phyloP scores from a whole-genome alignment of 1,140 invertebrate species.

The Drosophila bocki region DNA sequence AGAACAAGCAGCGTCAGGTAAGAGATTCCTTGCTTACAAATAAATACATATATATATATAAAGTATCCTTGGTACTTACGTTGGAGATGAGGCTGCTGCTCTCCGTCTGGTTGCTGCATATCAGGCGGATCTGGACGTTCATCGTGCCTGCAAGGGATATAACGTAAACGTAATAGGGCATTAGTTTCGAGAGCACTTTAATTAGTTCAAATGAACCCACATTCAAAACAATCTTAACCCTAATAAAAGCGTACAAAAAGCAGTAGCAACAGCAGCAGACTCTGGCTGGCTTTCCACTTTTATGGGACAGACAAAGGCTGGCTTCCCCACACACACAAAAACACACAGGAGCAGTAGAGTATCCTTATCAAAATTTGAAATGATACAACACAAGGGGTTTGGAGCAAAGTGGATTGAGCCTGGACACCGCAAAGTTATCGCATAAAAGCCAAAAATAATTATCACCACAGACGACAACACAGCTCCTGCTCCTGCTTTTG shows the following conservation, averaged over 20 bases:
- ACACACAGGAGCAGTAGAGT: constrained; percentile 8
- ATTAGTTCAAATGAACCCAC: constrained; percentile 61
- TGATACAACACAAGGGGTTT: constrained; percentile 44
- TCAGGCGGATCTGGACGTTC: constrained; percentile 78
- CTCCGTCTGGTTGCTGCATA: constrained; percentile 70
- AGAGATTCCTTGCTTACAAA: background rate
- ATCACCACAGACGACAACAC: constrained; percentile 75
- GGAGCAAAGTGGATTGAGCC: constrained; percentile 31
- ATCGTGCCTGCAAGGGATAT: constrained; percentile 65
- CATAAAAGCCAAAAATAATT: constrained; percentile 84
- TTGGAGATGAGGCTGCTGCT: constrained; percentile 51
- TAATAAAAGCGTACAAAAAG: constrained; percentile 70
- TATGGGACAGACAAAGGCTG: constrained; percentile 63
- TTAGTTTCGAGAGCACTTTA: constrained; percentile 58
- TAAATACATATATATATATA: background rate
- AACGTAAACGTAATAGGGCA: constrained; percentile 36
- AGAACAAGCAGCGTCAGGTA: constrained; percentile 9
- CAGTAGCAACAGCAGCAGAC: constrained; percentile 5
- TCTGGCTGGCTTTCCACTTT: constrained; percentile 61
- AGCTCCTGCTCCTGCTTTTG: constrained; percentile 14
- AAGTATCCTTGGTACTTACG: constrained; percentile 62
- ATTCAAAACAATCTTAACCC: constrained; percentile 67
- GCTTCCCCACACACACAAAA: constrained; percentile 22
- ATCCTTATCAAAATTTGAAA: constrained; percentile 77
- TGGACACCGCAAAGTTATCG: constrained; percentile 74